phyloP scores from a whole-genome alignment of 2,113 vertebrate species.

The Colossoma macropomum region DNA sequence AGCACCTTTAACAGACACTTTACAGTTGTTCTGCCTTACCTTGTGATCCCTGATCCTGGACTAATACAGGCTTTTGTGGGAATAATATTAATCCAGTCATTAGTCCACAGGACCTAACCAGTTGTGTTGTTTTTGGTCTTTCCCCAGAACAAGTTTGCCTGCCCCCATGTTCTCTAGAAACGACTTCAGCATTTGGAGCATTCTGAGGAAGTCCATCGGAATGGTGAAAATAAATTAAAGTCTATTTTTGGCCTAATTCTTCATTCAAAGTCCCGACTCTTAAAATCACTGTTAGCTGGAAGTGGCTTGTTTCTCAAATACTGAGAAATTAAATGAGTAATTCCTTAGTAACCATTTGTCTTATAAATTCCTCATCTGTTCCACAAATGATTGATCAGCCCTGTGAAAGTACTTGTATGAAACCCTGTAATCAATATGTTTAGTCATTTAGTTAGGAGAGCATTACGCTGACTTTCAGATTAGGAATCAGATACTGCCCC shows the following conservation, averaged over 20 bases:
- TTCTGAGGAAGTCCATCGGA: constrained; percentile 97
- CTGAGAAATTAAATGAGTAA: no score
- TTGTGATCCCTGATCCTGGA: not conserved
- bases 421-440: not conserved
- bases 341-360: not conserved
- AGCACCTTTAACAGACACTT: no score
- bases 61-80: not conserved
- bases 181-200: constrained; percentile 99
- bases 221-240: constrained; percentile 81
- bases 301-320: no score
- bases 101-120: not conserved
- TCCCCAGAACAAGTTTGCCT: constrained; percentile 89
- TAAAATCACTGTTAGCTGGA: no score
- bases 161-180: constrained; percentile 99
- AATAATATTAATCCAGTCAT: not conserved
- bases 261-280: not conserved
- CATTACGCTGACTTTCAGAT: not conserved
- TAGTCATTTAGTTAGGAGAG: not conserved
- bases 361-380: not conserved
- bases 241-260: not conserved
- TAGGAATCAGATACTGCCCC: not conserved
- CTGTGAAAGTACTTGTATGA: not conserved
- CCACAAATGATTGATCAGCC: not conserved
- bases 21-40: not conserved
- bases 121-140: not conserved